Percentiles rank a stretch among this genome's conserved stretches.
These are phyloP conservation scores for Epizoanthus illoricatus DNA, from an alignment of 92 coral and sea anemone genomes.

Conservation along the genomic window DNA sequence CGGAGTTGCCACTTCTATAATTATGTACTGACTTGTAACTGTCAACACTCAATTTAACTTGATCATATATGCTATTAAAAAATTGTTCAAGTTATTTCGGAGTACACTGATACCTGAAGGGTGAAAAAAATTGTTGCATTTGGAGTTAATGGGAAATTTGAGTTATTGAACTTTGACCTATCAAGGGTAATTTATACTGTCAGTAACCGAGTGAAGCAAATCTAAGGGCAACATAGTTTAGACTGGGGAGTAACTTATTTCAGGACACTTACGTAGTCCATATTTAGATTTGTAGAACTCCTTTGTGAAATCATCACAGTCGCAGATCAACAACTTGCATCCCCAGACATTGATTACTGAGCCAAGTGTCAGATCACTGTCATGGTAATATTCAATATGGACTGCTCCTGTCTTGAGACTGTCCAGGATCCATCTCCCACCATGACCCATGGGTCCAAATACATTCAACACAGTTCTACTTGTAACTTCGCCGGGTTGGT, in stretches of 20 bases:
- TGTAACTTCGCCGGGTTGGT: constrained; percentile 94
- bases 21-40: too few relatives aligned
- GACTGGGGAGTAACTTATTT: not conserved
- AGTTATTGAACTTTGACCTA: too few relatives aligned
- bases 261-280: constrained; percentile 68
- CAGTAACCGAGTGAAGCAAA: too few relatives aligned
- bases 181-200: too few relatives aligned
- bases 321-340: constrained; percentile 78
- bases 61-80: not conserved
- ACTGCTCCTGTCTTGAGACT: constrained; percentile 99
- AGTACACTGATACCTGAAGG: too few relatives aligned
- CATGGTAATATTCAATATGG: constrained; percentile 83
- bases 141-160: too few relatives aligned
- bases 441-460: constrained; percentile 99
- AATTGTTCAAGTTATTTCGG: not conserved
- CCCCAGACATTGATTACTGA: constrained; percentile 94
- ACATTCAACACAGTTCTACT: constrained; percentile 97
- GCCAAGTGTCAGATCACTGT: constrained; percentile 90
- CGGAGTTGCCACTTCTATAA: too few relatives aligned
- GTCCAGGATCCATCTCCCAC: constrained; percentile 96
- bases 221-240: too few relatives aligned
- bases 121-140: too few relatives aligned
- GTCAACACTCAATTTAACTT: not conserved
- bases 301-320: constrained; percentile 95
- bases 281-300: constrained; percentile 89